Evolutionary conservation across 1,140 invertebrate genomes (phyloP).

Genomic region (Platorchestia sp.): DNA sequence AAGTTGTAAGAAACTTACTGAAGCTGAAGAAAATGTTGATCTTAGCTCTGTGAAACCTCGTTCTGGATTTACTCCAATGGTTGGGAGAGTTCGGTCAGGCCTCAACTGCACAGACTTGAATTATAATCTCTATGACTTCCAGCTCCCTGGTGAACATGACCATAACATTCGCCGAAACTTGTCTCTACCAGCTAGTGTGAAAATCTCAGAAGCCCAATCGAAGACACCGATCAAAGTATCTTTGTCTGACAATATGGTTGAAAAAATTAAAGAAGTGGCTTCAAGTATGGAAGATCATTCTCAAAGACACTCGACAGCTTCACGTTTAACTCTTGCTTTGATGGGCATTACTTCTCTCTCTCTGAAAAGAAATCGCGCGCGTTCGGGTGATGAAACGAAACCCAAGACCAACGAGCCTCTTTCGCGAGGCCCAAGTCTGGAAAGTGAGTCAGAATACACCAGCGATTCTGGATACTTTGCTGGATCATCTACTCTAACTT

Average conservation of each 20-base stretch:
- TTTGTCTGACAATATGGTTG: not conserved
- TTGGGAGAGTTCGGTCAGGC: slow-evolving; percentile 20
- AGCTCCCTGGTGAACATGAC: not conserved
- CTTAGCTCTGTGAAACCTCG: not conserved
- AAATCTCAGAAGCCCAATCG: not conserved
- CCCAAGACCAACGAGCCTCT: not conserved
- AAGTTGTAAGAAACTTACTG: not conserved
- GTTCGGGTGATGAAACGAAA: not conserved
- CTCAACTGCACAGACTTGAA: slow-evolving; percentile 43
- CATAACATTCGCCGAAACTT: not conserved
- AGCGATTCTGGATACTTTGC: slow-evolving; percentile 21
- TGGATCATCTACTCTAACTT: slow-evolving; percentile 3
- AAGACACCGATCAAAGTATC: not conserved
- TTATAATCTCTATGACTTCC: slow-evolving; percentile 25
- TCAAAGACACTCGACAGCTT: not conserved
- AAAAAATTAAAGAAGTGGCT: not conserved
- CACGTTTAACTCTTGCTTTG: not conserved
- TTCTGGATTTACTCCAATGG: not conserved
- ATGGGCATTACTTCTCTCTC: not conserved
- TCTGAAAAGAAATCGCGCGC: not conserved
- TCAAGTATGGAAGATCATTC: not conserved
- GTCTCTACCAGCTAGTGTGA: not conserved
- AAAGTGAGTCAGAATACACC: slow-evolving; percentile 12
- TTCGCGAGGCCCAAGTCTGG: not conserved
- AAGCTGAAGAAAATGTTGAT: not conserved